Evolutionary conservation across 2,888 invertebrate species (phyloP), one percentile per base, ranked within the genome.

Genomic region (Mythimna loreyi): DNA sequence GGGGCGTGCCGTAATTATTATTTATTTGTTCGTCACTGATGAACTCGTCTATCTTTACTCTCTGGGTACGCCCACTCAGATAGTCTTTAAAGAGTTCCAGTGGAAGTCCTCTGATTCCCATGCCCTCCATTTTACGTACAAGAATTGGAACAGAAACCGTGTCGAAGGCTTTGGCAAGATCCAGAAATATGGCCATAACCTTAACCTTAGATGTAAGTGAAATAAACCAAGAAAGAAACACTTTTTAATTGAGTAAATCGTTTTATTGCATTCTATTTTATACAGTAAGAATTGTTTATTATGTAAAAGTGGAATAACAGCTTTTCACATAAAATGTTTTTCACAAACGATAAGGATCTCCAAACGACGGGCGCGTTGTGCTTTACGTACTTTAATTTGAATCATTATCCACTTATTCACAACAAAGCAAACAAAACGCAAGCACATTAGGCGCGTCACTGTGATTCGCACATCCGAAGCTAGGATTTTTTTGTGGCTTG

Each of bases 181-280:
- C n/a, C n/a, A n/a, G n/a, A n/a, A n/a, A n/a, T n/a, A n/a, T n/a
- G n/a, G n/a, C n/a, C n/a, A n/a, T n/a, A n/a, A n/a, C n/a, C n/a
- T n/a, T n/a, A n/a, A n/a, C n/a, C n/a, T n/a, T n/a, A n/a, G n/a
- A n/a, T n/a, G n/a, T 25, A 58, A 56, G 55, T 49, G 7, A 47
- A 62, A 56, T 86, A 68, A 30, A 62, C 11, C 47, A 66, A 64
- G n/a, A 64, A 65, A 80, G 84, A 86, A 87, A 86, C 53, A 76
- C 49, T 30, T 28, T 58, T 33, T 1, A 60, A 67, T 80, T 60
- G 43, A 71, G 19, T 72, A 66, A 66, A 74, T 70, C 21, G 53
- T 78, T 87, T 87, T 85, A 86, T 86, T 87, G 73, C 67, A 83
- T 57, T 84, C 75, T 84, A 85, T 85, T 86, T 85, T 81, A n/a